Conservation (phyloP, 2,888 invertebrate species). For the Pheosia gnoma region DNA sequence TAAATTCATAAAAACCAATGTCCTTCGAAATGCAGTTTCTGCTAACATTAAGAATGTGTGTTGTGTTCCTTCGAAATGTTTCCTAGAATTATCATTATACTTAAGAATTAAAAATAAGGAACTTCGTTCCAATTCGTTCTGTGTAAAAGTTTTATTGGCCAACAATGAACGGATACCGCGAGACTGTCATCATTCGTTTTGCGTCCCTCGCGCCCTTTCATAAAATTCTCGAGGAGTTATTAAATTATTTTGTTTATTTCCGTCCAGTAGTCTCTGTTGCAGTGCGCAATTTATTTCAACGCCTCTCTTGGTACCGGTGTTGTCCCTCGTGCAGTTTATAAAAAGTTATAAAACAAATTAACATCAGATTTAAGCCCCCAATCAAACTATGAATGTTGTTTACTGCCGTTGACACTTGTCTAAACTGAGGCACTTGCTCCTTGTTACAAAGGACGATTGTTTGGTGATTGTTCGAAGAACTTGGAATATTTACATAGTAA, state of each 20-base stretch:
- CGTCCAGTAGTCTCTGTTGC: not conserved
- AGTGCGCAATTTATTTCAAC: no score
- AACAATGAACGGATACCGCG: not conserved
- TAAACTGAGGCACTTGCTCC: not conserved
- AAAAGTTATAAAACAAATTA: no score
- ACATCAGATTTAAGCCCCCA: not conserved
- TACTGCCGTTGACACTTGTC: not conserved
- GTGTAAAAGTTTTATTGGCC: no score
- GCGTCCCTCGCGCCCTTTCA: not conserved
- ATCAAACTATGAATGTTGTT: not conserved
- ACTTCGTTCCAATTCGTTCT: no score
- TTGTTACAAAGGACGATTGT: not conserved
- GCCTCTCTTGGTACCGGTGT: no score
- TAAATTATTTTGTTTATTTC: conserved; percentile 3
- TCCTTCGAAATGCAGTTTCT: no score
- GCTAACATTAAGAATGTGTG: no score
- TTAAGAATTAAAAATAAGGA: no score
- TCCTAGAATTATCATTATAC: no score
- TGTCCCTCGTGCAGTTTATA: not conserved
- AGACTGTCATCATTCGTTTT: not conserved
- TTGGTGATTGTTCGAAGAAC: not conserved
- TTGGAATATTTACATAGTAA: not conserved
- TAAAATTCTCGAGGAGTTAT: not conserved
- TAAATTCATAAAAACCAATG: no score
- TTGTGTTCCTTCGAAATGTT: no score